Base-by-base conservation (phyloP, 2,113 vertebrate species). In the Uria lomvia region DNA sequence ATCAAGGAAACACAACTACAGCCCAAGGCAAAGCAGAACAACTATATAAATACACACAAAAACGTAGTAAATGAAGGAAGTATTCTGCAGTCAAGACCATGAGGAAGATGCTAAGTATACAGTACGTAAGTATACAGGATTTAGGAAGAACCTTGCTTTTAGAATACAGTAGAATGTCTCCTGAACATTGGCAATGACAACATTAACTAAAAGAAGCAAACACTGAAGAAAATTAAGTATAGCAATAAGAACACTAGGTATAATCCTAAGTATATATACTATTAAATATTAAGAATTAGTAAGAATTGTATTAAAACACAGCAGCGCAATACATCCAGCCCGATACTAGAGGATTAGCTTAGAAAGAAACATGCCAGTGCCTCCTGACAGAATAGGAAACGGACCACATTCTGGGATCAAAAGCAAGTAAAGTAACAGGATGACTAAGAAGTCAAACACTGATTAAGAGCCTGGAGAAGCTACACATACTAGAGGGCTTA, bases 1-100 rank as follows among this genome's bases (percentile, higher is more conserved):
- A 86, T 79, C 53, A 86, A 75, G 66, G 74, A 94, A 94, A 90
- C 71, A 95, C 49, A 92, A 75, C 60, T 87, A 47, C 77, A 91
- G 94, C 93, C 91, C 87, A 86, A 94, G 73, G 88, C 94, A 93
- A 94, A 97, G 74, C 40, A 75, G 56, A 95, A 66, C 52, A 94
- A 73, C 66, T 66, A 12, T 29, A 36, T 52, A 79, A 92, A 81
- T 47, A 90, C 16, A 67, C 19, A 74, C 5, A 34, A 29, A 76
- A 60, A 30, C 1, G 17, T 4, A 66, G 24, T 42, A 90, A 93
- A 88, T 38, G 59, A 93, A 71, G 68, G 43, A 84, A 79, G 23
- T 32, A 75, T 73, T 95, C 52, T 91, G 66, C 38, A 84, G 38
- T 49, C 65, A 81, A 80, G 73, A 65, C 21, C 4, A 3, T 27